Evolutionary conservation across 2,113 vertebrate species (phyloP).

Genomic region (Grallaria varia): DNA sequence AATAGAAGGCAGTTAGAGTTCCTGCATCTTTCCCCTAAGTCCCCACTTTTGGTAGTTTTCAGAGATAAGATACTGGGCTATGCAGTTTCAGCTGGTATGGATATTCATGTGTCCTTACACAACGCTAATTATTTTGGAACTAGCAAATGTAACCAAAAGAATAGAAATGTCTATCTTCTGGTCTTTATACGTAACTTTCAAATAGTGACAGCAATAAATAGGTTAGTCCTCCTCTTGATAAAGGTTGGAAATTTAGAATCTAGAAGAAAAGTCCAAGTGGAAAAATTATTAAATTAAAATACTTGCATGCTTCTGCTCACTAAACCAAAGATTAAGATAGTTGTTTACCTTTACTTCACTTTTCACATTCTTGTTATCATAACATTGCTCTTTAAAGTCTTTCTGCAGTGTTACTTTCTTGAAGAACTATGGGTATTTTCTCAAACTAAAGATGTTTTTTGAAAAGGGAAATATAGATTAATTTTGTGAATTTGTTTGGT

Average conservation of each 20-base stretch:
- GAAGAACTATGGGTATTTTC: neutral
- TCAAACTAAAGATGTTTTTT: neutral
- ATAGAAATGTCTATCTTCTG: neutral
- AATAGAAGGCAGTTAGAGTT: neutral
- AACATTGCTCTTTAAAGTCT: neutral
- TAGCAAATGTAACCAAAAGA: neutral
- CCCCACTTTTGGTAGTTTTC: neutral
- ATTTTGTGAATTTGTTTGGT: neutral
- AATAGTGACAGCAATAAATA: neutral
- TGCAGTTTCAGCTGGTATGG: neutral
- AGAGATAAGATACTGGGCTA: neutral
- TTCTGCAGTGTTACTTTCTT: neutral
- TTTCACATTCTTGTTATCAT: neutral
- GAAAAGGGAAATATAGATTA: neutral
- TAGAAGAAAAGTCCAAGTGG: neutral
- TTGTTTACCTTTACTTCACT: neutral
- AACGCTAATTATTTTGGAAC: neutral
- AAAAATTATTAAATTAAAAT: neutral
- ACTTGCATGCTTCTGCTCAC: neutral
- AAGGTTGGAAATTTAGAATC: neutral
- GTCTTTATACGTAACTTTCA: neutral
- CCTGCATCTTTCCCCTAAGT: neutral
- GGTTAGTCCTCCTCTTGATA: neutral
- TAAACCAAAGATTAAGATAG: neutral
- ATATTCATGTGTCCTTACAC: neutral